Evolutionary conservation across 2,113 vertebrate species (phyloP).

Genomic region (Festucalex cinctus): DNA sequence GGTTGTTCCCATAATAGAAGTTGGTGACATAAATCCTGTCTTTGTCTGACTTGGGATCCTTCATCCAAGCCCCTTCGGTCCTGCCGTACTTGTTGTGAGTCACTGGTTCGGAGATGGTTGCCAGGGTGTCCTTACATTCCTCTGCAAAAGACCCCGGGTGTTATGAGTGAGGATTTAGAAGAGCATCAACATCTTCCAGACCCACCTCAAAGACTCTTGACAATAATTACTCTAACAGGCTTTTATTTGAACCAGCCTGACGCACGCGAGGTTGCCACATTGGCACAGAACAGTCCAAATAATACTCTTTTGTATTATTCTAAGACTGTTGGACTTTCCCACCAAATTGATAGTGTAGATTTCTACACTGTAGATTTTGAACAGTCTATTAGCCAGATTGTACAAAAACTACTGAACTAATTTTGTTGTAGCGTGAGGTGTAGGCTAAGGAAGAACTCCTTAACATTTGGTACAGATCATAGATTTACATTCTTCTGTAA

Average conservation of each 20-base stretch:
- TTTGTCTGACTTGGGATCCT: conserved; percentile 84
- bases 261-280: conserved; percentile 20
- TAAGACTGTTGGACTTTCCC: not conserved
- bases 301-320: not conserved
- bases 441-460: not conserved
- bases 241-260: conserved; percentile 32
- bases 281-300: not conserved
- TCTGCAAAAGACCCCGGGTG: conserved; percentile 64
- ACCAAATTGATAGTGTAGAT: not conserved
- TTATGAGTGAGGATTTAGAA: conserved; percentile 16
- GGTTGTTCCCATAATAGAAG: conserved; percentile 90
- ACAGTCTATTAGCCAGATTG: not conserved
- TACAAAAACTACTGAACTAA: not conserved
- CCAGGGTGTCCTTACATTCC: conserved; percentile 94
- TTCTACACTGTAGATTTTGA: not conserved
- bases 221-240: conserved; percentile 28
- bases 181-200: conserved; percentile 25
- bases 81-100: conserved; percentile 92
- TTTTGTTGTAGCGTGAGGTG: not conserved
- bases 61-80: conserved; percentile 97
- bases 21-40: conserved; percentile 92
- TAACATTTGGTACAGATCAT: not conserved
- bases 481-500: not conserved
- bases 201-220: conserved; percentile 31
- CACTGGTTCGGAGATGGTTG: conserved; percentile 87